Conservation (phyloP, 1,140 invertebrate species). For the Drosophila ananassae region DNA sequence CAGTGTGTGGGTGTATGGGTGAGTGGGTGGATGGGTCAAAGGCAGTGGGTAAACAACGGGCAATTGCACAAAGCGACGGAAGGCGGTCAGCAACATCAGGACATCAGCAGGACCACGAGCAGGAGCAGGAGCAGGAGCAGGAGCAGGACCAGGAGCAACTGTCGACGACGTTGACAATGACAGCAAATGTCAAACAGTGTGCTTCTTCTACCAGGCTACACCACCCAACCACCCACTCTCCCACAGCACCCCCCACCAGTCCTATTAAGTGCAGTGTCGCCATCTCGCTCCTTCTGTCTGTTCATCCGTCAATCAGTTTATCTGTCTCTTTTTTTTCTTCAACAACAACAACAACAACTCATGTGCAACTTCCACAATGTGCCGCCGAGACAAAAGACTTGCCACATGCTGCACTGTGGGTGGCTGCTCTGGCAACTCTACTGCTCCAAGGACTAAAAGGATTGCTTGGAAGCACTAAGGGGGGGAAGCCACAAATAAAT, state of each 20-base stretch:
- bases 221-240: neutral
- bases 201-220: constrained; percentile 7
- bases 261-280: constrained; percentile 34
- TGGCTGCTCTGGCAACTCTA: neutral
- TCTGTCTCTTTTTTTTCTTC: constrained; percentile 49
- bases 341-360: constrained; percentile 29
- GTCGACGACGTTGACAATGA: constrained; percentile 68
- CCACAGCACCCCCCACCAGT: neutral
- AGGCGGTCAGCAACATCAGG: constrained; percentile 22
- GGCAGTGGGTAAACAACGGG: constrained; percentile 48
- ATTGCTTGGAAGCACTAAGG: neutral
- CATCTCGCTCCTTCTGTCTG: constrained; percentile 16
- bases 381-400: constrained; percentile 54
- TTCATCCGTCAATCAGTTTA: constrained; percentile 53
- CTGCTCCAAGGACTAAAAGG: neutral
- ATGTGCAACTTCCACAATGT: constrained; percentile 55
- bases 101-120: neutral
- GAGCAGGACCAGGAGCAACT: constrained; percentile 25
- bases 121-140: constrained; percentile 23
- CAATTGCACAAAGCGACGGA: constrained; percentile 59
- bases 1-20: neutral
- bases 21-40: neutral
- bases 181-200: constrained; percentile 75
- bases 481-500: too few species aligned
- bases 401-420: constrained; percentile 23